Base-by-base conservation (phyloP, 2,888 invertebrate genomes). In the Baccha elongata region DNA sequence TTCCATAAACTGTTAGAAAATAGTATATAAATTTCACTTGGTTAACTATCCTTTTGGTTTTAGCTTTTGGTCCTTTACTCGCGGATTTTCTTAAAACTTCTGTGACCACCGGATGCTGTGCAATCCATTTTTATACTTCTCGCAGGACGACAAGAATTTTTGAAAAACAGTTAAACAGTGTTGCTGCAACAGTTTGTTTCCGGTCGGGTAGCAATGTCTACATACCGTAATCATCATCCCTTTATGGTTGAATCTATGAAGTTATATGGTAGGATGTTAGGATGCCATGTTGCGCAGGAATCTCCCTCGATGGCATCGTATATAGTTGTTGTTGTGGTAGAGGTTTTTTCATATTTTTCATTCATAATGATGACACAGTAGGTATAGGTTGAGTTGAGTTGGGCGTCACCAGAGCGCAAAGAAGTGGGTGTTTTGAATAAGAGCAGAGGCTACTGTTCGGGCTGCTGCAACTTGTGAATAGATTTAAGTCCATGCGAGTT, bases 131-230 rank as follows among this genome's bases (percentile, higher is more conserved):
- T 78, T 83, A 83, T 83, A 83, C 81, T 67, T 55, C 42, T 72
- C 72, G 37, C 67, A 52, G 60, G 53, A 26, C 8, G 53, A 26
- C 5, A 46, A 50, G 65, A 13, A 55, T 55, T 53, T 26, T 46
- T 50, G 50, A 52, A 60, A 65, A 37, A 15, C 13, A 19, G 52
- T 50, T 19, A 58, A 35, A 35, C 71, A 17, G 81, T 83, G 83
- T 83, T 83, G 83, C 83, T 68, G 83, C 83, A 83, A 83, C 83
- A 83, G 72, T 64, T 83, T 83, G 72, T 44, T 72, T 73, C 72
- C 55, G 60, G 60, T 62, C 17, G 21, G 32, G 35, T 44, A 44
- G 7, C 60, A 60, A 29, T 52, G 26, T 62, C 48, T 74, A 58
- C 62, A 67, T 35, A 52, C 52, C 55, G 46, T 44, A 19, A 68